A percentile compares a stretch with the other conserved stretches of the same genome.
Evolutionary conservation across 2,888 invertebrate species (phyloP).

Genomic region (Schizotus pectinicornis): DNA sequence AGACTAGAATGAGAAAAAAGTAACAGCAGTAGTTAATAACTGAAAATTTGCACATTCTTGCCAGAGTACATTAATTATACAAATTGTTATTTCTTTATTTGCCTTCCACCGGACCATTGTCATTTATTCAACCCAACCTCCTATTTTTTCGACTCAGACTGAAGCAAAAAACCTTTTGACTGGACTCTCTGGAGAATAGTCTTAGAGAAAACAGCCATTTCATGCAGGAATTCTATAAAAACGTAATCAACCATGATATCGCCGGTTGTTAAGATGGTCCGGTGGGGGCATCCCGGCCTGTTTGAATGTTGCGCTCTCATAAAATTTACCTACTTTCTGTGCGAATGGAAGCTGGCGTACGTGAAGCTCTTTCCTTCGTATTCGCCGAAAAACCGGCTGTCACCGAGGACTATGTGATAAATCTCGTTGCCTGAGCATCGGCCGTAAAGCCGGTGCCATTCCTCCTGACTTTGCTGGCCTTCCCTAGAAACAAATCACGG

Average conservation of each 20-base stretch:
- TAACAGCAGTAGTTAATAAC: too few species aligned
- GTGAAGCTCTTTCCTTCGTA: constrained; percentile 99
- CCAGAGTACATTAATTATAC: background rate
- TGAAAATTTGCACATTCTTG: too few species aligned
- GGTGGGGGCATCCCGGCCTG: background rate
- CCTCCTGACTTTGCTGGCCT: constrained; percentile 93
- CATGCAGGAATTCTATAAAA: background rate
- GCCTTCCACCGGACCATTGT: too few species aligned
- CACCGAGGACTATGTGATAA: constrained; percentile 94
- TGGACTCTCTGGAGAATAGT: too few species aligned
- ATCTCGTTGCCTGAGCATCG: constrained; percentile 99
- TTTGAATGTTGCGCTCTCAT: constrained; percentile 3
- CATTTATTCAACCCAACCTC: too few species aligned
- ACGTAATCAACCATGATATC: background rate
- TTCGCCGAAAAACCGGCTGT: constrained; percentile 97
- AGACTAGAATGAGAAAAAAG: too few species aligned
- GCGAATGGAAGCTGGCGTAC: constrained; percentile 99
- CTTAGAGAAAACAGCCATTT: too few species aligned
- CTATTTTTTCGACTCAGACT: background rate
- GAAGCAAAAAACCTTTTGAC: background rate
- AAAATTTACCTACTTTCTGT: constrained; percentile 80
- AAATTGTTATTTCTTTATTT: too few species aligned
- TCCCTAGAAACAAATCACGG: constrained; percentile 67
- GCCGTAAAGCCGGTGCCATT: constrained; percentile 98
- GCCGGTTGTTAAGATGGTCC: background rate